Evolutionary conservation across 2,888 invertebrate genomes (phyloP).

Genomic region (Drosophila birchii): DNA sequence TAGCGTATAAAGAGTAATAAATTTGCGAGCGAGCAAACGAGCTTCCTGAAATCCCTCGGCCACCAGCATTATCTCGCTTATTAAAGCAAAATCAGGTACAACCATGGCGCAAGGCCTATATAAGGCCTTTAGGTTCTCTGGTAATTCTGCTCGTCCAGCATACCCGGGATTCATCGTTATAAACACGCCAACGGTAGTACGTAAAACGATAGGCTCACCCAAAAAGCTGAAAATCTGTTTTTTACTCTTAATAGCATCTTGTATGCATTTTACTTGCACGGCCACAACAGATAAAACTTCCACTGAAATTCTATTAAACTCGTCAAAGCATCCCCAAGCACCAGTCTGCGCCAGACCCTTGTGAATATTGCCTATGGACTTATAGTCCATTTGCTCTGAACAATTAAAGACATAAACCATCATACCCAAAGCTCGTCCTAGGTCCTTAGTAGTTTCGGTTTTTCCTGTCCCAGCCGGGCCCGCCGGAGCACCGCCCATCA

Average conservation of each 20-base stretch:
- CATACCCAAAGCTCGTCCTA: slow-evolving; percentile 96
- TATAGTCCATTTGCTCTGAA: slow-evolving; percentile 98
- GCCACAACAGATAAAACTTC: slow-evolving; percentile 98
- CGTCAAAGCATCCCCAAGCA: slow-evolving; percentile 98
- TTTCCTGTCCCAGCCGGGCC: slow-evolving; percentile 90
- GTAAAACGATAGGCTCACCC: slow-evolving; percentile 91
- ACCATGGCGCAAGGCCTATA: slow-evolving; percentile 97
- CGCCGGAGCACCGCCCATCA: slow-evolving; percentile 98
- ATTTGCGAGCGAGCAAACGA: slow-evolving; percentile 94
- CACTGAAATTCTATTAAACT: slow-evolving; percentile 97
- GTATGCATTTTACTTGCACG: slow-evolving; percentile 94
- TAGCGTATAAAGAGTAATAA: slow-evolving; percentile 95
- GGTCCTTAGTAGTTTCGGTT: slow-evolving; percentile 98
- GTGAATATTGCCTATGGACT: slow-evolving; percentile 97
- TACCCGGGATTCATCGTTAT: slow-evolving; percentile 99
- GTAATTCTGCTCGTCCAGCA: slow-evolving; percentile 95
- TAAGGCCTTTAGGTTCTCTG: slow-evolving; percentile 91
- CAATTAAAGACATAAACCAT: slow-evolving; percentile 99
- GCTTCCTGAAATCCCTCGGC: slow-evolving; percentile 98
- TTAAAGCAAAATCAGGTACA: slow-evolving; percentile 97
- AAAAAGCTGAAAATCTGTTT: slow-evolving; percentile 93
- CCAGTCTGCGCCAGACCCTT: slow-evolving; percentile 90
- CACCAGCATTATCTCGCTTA: slow-evolving; percentile 98
- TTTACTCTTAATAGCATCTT: slow-evolving; percentile 94
- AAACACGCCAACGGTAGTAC: slow-evolving; percentile 94